phyloP scores from a whole-genome alignment of 2,113 vertebrate species.

The Colius striatus region DNA sequence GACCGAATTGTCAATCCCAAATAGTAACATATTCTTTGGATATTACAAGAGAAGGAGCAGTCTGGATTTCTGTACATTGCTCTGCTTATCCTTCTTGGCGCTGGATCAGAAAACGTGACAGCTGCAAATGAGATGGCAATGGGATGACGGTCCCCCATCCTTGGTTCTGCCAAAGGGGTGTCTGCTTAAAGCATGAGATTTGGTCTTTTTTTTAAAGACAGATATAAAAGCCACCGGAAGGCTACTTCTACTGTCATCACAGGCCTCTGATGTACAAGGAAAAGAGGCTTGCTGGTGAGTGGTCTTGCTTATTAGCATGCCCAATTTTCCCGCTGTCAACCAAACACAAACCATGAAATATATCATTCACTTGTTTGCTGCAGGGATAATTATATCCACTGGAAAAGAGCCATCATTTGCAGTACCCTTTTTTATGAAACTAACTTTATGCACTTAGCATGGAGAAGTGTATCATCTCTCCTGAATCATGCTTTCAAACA shows the following conservation, averaged over 20 bases:
- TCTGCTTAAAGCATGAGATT: background rate
- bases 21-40: background rate
- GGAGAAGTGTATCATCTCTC: background rate
- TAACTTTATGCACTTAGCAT: background rate
- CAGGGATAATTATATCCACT: background rate
- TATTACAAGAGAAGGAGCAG: background rate
- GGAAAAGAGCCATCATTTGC: background rate
- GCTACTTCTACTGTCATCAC: background rate
- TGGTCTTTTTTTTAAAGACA: background rate
- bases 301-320: background rate
- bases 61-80: background rate
- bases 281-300: background rate
- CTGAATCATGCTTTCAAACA: conserved; percentile 57
- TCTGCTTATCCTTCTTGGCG: background rate
- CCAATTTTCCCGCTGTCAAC: background rate
- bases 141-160: background rate
- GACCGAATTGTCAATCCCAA: background rate
- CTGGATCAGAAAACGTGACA: background rate
- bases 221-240: background rate
- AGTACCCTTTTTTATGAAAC: conserved; percentile 22
- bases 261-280: background rate
- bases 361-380: background rate
- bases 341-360: background rate
- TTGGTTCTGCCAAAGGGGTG: background rate
- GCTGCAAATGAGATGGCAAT: background rate